These are phyloP conservation scores for Percopsis transmontana DNA, from an alignment of 2,113 vertebrate species.

Conservation along the genomic window DNA sequence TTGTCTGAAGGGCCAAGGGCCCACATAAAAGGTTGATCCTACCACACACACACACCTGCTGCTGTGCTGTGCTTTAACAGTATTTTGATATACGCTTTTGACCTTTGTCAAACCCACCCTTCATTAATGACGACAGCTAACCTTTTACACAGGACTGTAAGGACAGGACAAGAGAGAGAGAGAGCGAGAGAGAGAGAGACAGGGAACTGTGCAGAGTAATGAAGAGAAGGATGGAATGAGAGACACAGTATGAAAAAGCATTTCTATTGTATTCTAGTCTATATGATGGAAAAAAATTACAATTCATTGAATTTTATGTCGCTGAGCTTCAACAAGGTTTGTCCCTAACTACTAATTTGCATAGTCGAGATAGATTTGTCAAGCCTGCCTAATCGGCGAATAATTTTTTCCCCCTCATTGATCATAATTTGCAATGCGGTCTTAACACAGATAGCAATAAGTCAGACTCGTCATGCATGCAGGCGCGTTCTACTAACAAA, in stretches of 20 bases:
- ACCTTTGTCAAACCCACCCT: constrained; percentile 57
- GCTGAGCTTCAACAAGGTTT: too few species aligned
- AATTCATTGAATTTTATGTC: too few species aligned
- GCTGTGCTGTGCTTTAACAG: constrained; percentile 39
- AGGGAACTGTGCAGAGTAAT: neutral
- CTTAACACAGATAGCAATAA: too few species aligned
- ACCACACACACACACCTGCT: constrained; percentile 29
- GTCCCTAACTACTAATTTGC: too few species aligned
- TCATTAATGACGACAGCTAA: constrained; percentile 48
- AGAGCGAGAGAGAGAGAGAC: neutral
- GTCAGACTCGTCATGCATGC: too few species aligned
- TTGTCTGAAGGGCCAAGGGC: constrained; percentile 35
- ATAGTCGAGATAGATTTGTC: too few species aligned
- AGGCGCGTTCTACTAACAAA: too few species aligned
- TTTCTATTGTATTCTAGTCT: too few species aligned
- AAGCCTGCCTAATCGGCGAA: too few species aligned
- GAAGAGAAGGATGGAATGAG: neutral
- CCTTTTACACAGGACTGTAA: constrained; percentile 41
- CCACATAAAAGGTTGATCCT: constrained; percentile 38
- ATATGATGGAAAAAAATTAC: too few species aligned
- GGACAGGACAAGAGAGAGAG: constrained; percentile 8
- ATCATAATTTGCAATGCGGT: too few species aligned
- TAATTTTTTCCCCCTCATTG: too few species aligned
- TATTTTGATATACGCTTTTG: constrained; percentile 41
- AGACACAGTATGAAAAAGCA: neutral